A percentile compares a stretch with the other conserved stretches of the same genome.
These are phyloP conservation scores for Phrynocephalus vlangalii DNA, from an alignment of 2,797 vertebrate genomes.

Conservation along the genomic window DNA sequence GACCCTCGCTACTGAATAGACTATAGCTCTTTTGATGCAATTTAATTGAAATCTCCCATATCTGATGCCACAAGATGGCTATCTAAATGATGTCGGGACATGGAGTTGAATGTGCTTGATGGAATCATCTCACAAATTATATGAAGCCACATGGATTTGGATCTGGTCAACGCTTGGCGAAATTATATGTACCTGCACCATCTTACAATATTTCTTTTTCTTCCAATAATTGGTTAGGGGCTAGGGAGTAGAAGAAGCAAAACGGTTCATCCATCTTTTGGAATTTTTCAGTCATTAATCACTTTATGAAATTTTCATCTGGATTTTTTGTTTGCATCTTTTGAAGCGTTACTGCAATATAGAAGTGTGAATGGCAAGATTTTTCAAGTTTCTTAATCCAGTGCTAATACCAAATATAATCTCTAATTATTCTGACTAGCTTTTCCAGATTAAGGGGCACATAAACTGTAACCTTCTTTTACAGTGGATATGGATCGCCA, in stretches of 20 bases:
- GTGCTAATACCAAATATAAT: background rate
- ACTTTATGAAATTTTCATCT: background rate
- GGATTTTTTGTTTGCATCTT: background rate
- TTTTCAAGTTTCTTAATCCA: background rate
- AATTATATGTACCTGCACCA: background rate
- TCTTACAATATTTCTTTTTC: background rate
- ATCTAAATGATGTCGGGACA: background rate
- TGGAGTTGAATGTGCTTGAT: background rate
- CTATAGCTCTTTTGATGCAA: background rate
- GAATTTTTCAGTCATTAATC: background rate
- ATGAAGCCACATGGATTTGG: background rate
- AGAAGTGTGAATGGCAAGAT: background rate
- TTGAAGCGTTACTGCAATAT: background rate
- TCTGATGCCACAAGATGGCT: background rate
- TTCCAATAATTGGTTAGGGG: background rate
- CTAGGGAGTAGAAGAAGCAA: background rate
- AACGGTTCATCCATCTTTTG: background rate
- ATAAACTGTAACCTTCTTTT: conserved; percentile 64
- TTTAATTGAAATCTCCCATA: background rate
- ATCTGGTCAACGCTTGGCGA: background rate
- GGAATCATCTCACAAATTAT: background rate
- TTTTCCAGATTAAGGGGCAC: background rate
- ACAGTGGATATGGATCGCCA: conserved; percentile 79
- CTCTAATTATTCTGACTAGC: background rate
- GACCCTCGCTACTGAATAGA: background rate